Evolutionary conservation across 2,113 vertebrate genomes (phyloP), one percentile per base, ranked within the genome.

Genomic region (Delphinus delphis): DNA sequence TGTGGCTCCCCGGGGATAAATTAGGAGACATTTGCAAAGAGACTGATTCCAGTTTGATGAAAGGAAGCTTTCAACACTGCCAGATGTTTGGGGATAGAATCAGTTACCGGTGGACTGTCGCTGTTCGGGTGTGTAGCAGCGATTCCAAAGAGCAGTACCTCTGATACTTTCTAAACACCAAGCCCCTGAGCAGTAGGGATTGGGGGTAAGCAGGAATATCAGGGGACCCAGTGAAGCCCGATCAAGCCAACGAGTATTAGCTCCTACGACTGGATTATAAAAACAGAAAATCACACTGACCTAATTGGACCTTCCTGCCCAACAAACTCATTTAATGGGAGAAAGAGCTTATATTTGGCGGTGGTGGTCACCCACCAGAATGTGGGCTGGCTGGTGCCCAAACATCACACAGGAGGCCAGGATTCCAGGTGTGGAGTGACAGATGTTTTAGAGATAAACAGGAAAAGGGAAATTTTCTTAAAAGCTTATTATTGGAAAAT

Each of bases 361-460:
- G 60, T 5, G 31, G 67, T 50, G 63, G 28, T 65, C 71, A 3
- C 60, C 80, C 8, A 8, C 9, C 11, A 68, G 53, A 53, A 71
- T 25, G 60, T 18, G 13, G 15, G 50, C n/a, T 44, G 80, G 74
- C 93, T 62, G 47, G 53, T 1, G 6, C 25, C 8, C 53, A n/a
- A 20, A 68, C 62, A 26, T 81, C 67, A 23, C n/a, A 17, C 62
- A 55, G 17, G 65, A 82, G n/a, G 65, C 79, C 67, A 82, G 44
- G n/a, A 33, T 38, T 87, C 77, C 87, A 90, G 74, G 50, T 87
- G 63, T 50, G 38, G 81, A 44, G 70, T 5, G 11, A 36, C 36
- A 88, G 87, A 67, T 95, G 70, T 65, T 88, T 62, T 21, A 20
- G 60, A 80, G 50, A 95, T 80, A 90, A 90, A 87, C 23, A 80